Conservation (phyloP, 2,113 vertebrate species). For the Recurvirostra avosetta region DNA sequence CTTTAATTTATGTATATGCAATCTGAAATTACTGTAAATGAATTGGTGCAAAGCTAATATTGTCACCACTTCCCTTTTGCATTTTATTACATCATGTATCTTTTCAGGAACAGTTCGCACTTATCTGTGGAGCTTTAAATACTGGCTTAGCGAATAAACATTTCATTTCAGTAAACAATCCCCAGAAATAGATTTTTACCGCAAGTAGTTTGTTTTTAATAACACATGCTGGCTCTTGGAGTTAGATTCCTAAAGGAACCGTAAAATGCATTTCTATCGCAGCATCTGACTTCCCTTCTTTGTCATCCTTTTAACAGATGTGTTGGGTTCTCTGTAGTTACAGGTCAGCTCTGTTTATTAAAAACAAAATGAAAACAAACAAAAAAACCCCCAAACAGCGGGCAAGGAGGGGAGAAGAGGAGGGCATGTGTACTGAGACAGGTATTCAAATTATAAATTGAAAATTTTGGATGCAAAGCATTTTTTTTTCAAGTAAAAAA, state of each 20-base stretch:
- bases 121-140: conserved; percentile 63
- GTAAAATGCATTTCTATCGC: conserved; percentile 23
- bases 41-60: conserved; percentile 13
- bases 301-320: conserved; percentile 67
- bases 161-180: conserved; percentile 60
- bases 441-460: conserved; percentile 29
- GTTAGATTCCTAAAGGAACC: conserved; percentile 30
- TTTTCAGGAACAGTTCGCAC: conserved; percentile 42
- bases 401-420: not conserved
- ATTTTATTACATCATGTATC: conserved; percentile 17
- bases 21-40: conserved; percentile 15
- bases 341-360: conserved; percentile 58
- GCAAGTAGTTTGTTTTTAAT: conserved; percentile 66
- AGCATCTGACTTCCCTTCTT: conserved; percentile 58
- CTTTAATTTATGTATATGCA: not conserved
- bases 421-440: not conserved
- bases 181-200: conserved; percentile 54
- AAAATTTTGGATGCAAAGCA: not conserved
- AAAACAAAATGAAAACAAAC: conserved; percentile 25
- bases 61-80: not conserved
- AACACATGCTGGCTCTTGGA: conserved; percentile 44
- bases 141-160: conserved; percentile 27
- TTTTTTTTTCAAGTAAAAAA: not conserved
- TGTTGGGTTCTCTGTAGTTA: conserved; percentile 63
- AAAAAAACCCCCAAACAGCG: not conserved